Percentiles rank a stretch among this genome's conserved stretches.
Evolutionary conservation across 1,140 invertebrate genomes (phyloP).

Genomic region (Meteorus sp.): DNA sequence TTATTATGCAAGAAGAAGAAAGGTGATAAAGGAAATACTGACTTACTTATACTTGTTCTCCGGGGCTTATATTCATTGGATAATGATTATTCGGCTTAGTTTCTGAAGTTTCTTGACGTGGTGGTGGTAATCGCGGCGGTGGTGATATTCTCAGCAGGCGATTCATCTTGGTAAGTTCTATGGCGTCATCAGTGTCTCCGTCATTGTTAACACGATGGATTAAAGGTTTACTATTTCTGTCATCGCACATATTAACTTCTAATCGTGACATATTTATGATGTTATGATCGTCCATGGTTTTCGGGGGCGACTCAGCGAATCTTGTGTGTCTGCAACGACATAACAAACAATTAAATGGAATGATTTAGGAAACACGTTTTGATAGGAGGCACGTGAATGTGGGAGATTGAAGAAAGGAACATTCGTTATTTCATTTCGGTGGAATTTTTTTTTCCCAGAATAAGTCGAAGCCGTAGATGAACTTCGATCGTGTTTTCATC

Average conservation of each 20-base stretch:
- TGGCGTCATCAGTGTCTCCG: conserved; percentile 7
- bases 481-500: too few relatives aligned
- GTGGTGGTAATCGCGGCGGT: conserved; percentile 22
- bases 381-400: too few relatives aligned
- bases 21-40: background rate
- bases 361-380: background rate
- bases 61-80: conserved; percentile 17
- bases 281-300: conserved; percentile 17
- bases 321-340: conserved; percentile 31
- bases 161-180: conserved; percentile 8
- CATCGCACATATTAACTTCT: conserved; percentile 33
- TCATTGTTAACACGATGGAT: conserved; percentile 35
- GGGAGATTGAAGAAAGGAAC: too few relatives aligned
- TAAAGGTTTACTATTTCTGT: conserved; percentile 24
- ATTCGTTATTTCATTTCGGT: too few relatives aligned
- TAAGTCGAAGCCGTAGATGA: too few relatives aligned
- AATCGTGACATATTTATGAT: conserved; percentile 13
- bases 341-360: background rate
- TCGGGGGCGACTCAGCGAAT: conserved; percentile 29
- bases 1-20: background rate
- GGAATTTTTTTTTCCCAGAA: too few relatives aligned
- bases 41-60: conserved; percentile 41
- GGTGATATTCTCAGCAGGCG: conserved; percentile 26
- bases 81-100: conserved; percentile 32
- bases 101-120: conserved; percentile 27